Evolutionary conservation across 2,113 vertebrate species (phyloP).

Genomic region (Scomber scombrus): DNA sequence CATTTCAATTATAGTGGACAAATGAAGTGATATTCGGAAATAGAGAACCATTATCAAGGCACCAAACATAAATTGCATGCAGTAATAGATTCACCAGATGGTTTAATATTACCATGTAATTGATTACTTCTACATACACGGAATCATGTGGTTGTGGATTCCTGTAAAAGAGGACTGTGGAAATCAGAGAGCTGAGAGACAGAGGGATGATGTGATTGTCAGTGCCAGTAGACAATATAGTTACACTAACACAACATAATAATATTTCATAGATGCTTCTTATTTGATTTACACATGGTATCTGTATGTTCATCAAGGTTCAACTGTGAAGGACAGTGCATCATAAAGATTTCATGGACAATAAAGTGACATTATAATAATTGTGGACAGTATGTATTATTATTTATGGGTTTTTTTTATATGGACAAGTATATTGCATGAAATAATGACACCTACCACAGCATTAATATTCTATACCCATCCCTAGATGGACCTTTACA

Average conservation of each 20-base stretch:
- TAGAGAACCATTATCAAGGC: constrained; percentile 1
- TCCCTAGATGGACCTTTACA: too few species aligned
- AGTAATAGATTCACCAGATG: background rate
- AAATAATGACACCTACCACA: too few species aligned
- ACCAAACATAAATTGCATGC: constrained; percentile 20
- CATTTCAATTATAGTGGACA: constrained; percentile 27
- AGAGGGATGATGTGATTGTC: background rate
- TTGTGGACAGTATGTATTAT: background rate
- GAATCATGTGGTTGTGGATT: constrained; percentile 23
- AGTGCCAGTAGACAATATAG: background rate
- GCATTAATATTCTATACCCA: too few species aligned
- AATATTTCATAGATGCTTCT: background rate
- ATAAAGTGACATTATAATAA: background rate
- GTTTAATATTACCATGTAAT: constrained; percentile 44
- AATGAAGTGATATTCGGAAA: constrained; percentile 44
- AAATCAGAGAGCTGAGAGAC: constrained; percentile 8
- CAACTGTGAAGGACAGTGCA: background rate
- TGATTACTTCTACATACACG: constrained; percentile 19
- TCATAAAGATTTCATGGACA: background rate
- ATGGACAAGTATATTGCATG: too few species aligned
- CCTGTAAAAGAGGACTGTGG: constrained; percentile 16
- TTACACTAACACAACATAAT: background rate
- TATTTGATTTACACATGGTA: background rate
- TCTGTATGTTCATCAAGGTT: background rate
- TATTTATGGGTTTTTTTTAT: too few species aligned